phyloP scores from a whole-genome alignment of 2,113 vertebrate species.

The Sciurus niger region DNA sequence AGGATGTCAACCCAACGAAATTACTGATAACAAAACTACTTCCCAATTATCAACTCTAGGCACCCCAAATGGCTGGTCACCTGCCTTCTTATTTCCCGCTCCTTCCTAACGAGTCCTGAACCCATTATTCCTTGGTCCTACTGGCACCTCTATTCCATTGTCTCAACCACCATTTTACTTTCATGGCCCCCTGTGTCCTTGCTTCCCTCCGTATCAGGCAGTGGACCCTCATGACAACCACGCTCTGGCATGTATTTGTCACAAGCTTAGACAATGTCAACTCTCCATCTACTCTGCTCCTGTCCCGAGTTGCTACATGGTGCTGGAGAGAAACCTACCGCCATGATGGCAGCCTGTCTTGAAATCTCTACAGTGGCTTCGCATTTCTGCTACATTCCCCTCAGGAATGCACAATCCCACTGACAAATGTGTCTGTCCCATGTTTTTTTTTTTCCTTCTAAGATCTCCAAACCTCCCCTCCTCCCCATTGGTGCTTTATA shows the following conservation, averaged over 20 bases:
- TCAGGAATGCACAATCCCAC: neutral
- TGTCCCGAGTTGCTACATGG: no score
- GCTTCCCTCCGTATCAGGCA: neutral
- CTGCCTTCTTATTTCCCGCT: neutral
- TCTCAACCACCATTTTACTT: neutral
- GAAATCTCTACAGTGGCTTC: neutral
- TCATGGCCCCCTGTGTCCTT: neutral
- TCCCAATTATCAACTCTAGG: neutral
- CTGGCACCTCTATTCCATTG: neutral
- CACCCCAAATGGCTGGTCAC: neutral
- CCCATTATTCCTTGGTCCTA: no score
- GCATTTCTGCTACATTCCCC: neutral
- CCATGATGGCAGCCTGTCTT: neutral
- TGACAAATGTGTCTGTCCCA: neutral
- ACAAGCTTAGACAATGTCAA: no score
- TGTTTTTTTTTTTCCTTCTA: neutral
- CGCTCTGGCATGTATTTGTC: neutral
- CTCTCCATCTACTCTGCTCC: neutral
- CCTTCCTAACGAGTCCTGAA: neutral
- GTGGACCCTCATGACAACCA: neutral
- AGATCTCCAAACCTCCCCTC: neutral
- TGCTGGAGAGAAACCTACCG: neutral
- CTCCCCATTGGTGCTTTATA: neutral
- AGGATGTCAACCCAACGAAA: neutral
- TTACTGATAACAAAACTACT: neutral